Conservation (phyloP, 2,888 invertebrate species). For the Mycogona germanica region DNA sequence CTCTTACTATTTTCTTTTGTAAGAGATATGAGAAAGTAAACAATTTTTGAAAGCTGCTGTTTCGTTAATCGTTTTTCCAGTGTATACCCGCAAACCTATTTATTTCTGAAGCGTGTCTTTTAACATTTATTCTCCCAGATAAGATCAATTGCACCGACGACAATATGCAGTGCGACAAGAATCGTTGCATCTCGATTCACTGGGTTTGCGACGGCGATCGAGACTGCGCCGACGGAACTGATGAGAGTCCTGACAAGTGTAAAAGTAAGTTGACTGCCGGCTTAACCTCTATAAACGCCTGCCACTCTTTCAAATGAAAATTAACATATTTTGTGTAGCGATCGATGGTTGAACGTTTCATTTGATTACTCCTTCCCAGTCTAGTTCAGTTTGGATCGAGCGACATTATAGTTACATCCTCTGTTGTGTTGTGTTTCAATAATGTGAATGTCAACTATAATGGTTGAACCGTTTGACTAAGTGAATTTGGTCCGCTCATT, state of each 20-base stretch:
- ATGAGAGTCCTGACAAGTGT: slow-evolving; percentile 49
- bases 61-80: not conserved
- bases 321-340: too few relatives aligned
- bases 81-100: not conserved
- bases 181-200: slow-evolving; percentile 49
- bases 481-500: too few relatives aligned
- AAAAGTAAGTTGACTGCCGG: slow-evolving; percentile 27
- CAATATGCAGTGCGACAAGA: slow-evolving; percentile 44
- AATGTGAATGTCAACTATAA: too few relatives aligned
- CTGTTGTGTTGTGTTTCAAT: too few relatives aligned
- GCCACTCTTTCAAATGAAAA: too few relatives aligned
- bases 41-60: not conserved
- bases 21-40: not conserved
- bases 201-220: slow-evolving; percentile 46
- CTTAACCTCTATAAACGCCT: not conserved
- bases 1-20: too few relatives aligned
- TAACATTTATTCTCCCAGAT: slow-evolving; percentile 22
- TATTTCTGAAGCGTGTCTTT: not conserved
- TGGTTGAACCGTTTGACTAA: too few relatives aligned
- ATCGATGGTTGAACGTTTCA: too few relatives aligned
- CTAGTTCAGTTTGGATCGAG: too few relatives aligned
- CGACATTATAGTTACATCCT: too few relatives aligned
- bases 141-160: slow-evolving; percentile 29
- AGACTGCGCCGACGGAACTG: slow-evolving; percentile 61
- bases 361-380: too few relatives aligned